These are phyloP conservation scores for Monopterus albus DNA, from an alignment of 2,113 vertebrate genomes.

Conservation along the genomic window DNA sequence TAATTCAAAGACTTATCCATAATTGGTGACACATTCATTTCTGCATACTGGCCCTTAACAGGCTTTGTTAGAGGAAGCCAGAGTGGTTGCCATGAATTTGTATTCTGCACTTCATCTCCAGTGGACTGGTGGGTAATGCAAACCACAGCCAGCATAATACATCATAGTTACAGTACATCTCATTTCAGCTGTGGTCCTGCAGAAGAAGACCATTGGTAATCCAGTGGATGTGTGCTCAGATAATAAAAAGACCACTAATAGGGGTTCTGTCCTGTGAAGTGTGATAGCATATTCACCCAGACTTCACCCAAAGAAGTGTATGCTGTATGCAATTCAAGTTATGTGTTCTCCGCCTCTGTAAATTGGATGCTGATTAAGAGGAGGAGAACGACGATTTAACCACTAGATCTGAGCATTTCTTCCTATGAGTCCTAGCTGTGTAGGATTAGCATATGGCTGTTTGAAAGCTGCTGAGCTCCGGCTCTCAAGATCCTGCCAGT, in stretches of 20 bases:
- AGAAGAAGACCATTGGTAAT: slow-evolving; percentile 26
- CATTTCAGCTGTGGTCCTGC: slow-evolving; percentile 11
- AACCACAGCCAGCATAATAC: slow-evolving; percentile 32
- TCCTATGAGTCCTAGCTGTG: slow-evolving; percentile 38
- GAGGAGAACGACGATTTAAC: slow-evolving; percentile 50
- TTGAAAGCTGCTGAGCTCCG: slow-evolving; percentile 33
- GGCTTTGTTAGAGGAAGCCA: slow-evolving; percentile 26
- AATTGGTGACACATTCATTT: slow-evolving; percentile 48
- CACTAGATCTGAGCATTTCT: slow-evolving; percentile 48
- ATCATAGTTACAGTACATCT: slow-evolving; percentile 47
- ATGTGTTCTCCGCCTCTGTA: slow-evolving; percentile 36
- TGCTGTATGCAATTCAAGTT: slow-evolving; percentile 42
- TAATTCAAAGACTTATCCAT: slow-evolving; percentile 44
- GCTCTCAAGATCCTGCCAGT: slow-evolving; percentile 4
- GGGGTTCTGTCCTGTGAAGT: slow-evolving; percentile 45
- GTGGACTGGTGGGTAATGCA: slow-evolving; percentile 27
- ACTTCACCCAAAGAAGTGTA: slow-evolving; percentile 21
- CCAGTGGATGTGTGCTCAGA: slow-evolving; percentile 25
- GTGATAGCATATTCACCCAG: slow-evolving; percentile 2
- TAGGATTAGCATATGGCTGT: slow-evolving; percentile 54
- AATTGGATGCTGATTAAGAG: slow-evolving; percentile 74
- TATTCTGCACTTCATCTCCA: slow-evolving; percentile 37
- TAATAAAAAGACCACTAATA: slow-evolving; percentile 52
- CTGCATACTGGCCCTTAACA: slow-evolving; percentile 26
- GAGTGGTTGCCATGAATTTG: slow-evolving; percentile 36